Evolutionary conservation across 2,113 vertebrate species (phyloP), one percentile per base, ranked within the genome.

Genomic region (Eptatretus burgeri): DNA sequence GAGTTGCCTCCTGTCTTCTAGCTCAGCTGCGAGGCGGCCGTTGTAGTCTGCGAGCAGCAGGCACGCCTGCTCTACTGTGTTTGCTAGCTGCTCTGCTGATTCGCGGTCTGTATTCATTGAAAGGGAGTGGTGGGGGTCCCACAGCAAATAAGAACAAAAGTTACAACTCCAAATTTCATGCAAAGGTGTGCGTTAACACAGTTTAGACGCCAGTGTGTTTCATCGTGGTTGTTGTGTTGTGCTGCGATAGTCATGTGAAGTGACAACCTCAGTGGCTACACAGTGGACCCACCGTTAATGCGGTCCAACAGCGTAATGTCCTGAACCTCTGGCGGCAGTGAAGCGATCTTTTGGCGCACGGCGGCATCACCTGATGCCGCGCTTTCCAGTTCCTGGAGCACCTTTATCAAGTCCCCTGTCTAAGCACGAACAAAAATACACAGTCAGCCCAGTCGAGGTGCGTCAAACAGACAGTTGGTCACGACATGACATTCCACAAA

Each of bases 11-110:
- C 91, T 81, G 72, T 98, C 91, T 70, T 98, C 91, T 65, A 98
- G 87, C 75, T 98, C 91, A 62, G 89, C 91, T 14, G 91, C 91
- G 77, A 98, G 71, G 70, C 91, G 85, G 64, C 91, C 91, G 63
- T 86, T 98, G 77, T 93, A 98, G 77, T 98, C 91, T 65, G 88
- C 91, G 70, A 95, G 77, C 70, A 98, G 71, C 84, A 98, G 91
- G 74, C 87, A 95, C 66, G 91, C 86, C 74, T 98, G 87, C 73
- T 98, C 91, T 74, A 82, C 73, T 77, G 76, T 79, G 68, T 78
- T 75, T 67, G 76, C 78, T 72, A 80, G 75, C 13, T 75, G 74
- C 52, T 75, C 76, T 72, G 77, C 79, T 68, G 80, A 82, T 63
- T 81, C 77, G 70, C 82, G 76, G 75, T 80, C 76, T 78, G 56